Evolutionary conservation across 37 sponge, comb jelly and placozoan species (phyloP), one percentile per base, ranked within the genome.

Genomic region (Petrosia ficiformis): DNA sequence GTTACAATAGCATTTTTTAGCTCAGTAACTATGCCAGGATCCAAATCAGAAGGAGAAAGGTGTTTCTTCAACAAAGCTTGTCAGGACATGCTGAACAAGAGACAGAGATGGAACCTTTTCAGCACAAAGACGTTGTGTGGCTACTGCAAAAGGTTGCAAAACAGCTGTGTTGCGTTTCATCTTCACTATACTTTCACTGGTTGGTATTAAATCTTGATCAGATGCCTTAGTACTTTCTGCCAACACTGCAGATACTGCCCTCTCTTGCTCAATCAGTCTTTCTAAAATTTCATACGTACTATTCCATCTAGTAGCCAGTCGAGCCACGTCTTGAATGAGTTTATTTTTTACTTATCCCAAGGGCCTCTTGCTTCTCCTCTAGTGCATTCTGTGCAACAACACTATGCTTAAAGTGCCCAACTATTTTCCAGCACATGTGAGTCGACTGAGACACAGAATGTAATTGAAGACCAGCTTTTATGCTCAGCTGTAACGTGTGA

Each of bases 261-360:
- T 64, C 44, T 77, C 68, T 31, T 77, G 78, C 34, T 77, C 68
- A 30, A 77, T 24, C 26, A 77, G 30, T 24, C 67, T 34, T 42
- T 37, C 48, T 30, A 65, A 64, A 67, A 77, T 77, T 35, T 65
- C 52, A 25, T 65, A 42, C 2, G 78, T 65, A 30, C 66, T 59
- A 25, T 39, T 63, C 77, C 77, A 76, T 10, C 77, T 63, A 11
- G 77, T 76, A n/a, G n/a, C n/a, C n/a, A n/a, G n/a, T n/a, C n/a
- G n/a, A 31, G 14, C 16, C 10, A 48, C 54, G 10, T 48, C 54
- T 48, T 48, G 54, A 48, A 48, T 48, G 54, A 48, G 10, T 16
- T 48, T 48, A 16, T 48, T 10, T 48, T 48, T 10, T 16, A 19
- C 16, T 16, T 19, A 16, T 48, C 16, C 14, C 54, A 48, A 48